Evolutionary conservation across 2,113 vertebrate genomes (phyloP), one percentile per base, ranked within the genome.

Genomic region (Chrysemys picta): DNA sequence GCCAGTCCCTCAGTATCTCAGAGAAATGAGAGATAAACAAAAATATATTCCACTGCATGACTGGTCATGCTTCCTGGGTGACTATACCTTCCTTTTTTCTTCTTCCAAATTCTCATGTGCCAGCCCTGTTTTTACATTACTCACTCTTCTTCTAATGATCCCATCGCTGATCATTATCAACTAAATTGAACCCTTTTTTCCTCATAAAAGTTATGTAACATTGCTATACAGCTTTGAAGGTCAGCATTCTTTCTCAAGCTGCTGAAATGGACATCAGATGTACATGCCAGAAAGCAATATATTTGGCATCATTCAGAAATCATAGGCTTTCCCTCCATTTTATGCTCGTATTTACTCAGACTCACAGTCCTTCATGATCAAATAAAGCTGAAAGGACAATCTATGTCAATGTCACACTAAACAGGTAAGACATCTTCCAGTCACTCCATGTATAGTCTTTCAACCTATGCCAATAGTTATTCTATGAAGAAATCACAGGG

Each of bases 261-360:
- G 54, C 27, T 24, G 42, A 90, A 82, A 85, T 21, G 62, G 84
- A 81, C 13, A 27, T 6, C 9, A 65, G 75, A 56, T 56, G 25
- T 27, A 87, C 5, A 6, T 62, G 86, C 3, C 72, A 59, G 3
- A 29, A 90, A 95, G 94, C 76, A 91, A 94, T 19, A 62, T 42
- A 49, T 95, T 90, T 92, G 57, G 11, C 49, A 69, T 84, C 80
- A 27, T 57, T 91, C 80, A 90, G 54, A 92, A 88, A 93, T 47
- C 49, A 21, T 31, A 81, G 6, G 22, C 50, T 86, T 1, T 56
- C 88, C n/a, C 1, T 49, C 24, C 5, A 31, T 17, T 84, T 10
- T 53, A n/a, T 90, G 69, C n/a, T 54, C 59, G 82, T 65, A 83
- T 78, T 95, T 38, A 22, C 11, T 82, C 85, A 91, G 65, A 93